Base-by-base conservation (phyloP, 2,113 vertebrate species). In the Rhinichthys klamathensis region DNA sequence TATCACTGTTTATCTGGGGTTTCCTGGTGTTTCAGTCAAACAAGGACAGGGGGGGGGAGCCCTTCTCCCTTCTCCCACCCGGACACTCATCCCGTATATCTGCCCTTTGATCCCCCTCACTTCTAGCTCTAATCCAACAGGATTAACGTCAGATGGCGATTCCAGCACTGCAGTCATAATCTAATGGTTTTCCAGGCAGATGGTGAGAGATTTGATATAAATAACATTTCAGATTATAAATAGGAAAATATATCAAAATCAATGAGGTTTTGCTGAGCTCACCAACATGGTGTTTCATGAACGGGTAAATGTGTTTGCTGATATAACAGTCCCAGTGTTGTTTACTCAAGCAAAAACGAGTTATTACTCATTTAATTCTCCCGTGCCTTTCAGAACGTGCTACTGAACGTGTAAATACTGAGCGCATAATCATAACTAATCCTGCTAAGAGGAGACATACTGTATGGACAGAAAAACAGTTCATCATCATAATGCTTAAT, bases 61-160 rank as follows among this genome's bases (percentile, higher is more conserved):
- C n/a, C n/a, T n/a, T n/a, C n/a, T n/a, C n/a, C n/a, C 65, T 61
- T 65, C 69, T 75, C 27, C 25, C 61, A 23, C 73, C 70, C 69
- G 25, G 21, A 89, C 87, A 89, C 91, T 89, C 90, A 76, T 90
- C 63, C 78, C 83, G 51, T 81, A 90, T 87, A 41, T 91, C 87
- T 86, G 79, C 88, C 49, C 84, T 85, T 84, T 84, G 67, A 82
- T 70, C 81, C 54, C 84, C 46, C 56, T 69, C 56, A 32, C 60
- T 63, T 86, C 75, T 58, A 60, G 3, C 82, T 61, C 82, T 94
- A 93, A 94, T 94, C 93, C 91, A 90, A 46, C 3, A 30, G 89
- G 92, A 94, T 94, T 93, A 93, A 83, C 87, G 87, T 89, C 85
- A 85, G 74, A 82, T 83, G 90, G 82, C 88, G 84, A 92, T 89